phyloP scores from a whole-genome alignment of 1,140 invertebrate species.

The Ericerus pela region DNA sequence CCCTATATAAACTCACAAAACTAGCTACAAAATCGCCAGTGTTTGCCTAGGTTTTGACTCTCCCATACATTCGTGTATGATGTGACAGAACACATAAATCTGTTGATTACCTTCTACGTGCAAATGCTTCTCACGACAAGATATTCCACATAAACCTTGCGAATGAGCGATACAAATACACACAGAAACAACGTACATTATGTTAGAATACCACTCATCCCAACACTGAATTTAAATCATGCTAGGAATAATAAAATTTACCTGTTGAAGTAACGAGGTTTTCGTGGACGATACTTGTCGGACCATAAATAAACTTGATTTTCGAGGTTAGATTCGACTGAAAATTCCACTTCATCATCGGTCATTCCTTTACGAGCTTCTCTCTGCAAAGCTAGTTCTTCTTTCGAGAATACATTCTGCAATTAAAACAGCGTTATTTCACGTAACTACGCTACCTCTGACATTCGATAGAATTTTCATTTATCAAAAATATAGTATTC shows the following conservation, averaged over 20 bases:
- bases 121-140: too few species aligned
- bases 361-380: conserved; percentile 81
- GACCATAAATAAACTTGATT: conserved; percentile 88
- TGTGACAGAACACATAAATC: too few species aligned
- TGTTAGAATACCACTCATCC: too few species aligned
- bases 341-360: conserved; percentile 79
- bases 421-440: conserved; percentile 16
- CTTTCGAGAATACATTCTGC: conserved; percentile 37
- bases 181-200: too few species aligned
- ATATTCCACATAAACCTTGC: too few species aligned
- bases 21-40: too few species aligned
- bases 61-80: too few species aligned
- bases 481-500: background rate
- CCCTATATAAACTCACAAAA: too few species aligned
- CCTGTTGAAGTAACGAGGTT: conserved; percentile 95
- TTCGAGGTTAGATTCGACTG: conserved; percentile 73
- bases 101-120: too few species aligned
- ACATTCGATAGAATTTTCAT: conserved; percentile 10
- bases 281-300: conserved; percentile 92
- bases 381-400: conserved; percentile 46
- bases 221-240: background rate
- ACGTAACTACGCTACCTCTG: too few species aligned
- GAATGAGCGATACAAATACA: too few species aligned
- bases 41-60: too few species aligned
- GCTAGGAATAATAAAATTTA: conserved; percentile 15